Base-by-base conservation (phyloP, 2,113 vertebrate genomes). In the Gallinago undulata region DNA sequence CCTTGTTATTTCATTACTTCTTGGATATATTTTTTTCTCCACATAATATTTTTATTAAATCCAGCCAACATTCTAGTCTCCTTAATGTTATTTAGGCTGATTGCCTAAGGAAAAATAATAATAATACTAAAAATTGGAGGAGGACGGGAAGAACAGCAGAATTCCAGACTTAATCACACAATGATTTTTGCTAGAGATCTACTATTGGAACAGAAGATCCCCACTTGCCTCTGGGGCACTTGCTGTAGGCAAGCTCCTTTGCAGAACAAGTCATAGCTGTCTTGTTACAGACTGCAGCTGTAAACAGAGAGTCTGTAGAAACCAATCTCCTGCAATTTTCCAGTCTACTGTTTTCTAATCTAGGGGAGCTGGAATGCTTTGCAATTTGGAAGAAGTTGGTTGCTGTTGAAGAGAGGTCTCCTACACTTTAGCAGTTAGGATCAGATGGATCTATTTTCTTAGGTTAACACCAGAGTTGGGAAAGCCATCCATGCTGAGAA, bases 301-400 rank as follows among this genome's bases (percentile, higher is more conserved):
- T 97, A 97, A 98, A 97, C 87, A 97, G 87, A 85, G 33, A 86
- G 87, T 88, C 96, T 97, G 83, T 94, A 91, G 95, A 97, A 98
- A 97, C 86, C 97, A 97, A 95, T 97, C 95, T 98, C 94, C 81
- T 96, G 84, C 94, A 97, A 97, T 98, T 98, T 98, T 98, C 97
- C 97, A 98, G 97, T 97, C 96, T 97, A 91, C 95, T 98, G 96
- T 98, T 98, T 98, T 97, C 96, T 96, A 97, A 97, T 97, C 96
- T 97, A 95, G 74, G 89, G 69, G 50, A 97, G 85, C 92, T 90
- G 96, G 90, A 95, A 95, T 59, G 94, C 90, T 97, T 96, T 93
- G 93, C 95, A 97, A 81, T 98, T 98, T 96, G 94, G 96, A 97
- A 95, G 94, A 97, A 96, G 81, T 45, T 89, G 64, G 84, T 93